Base-by-base conservation (phyloP, 1,140 invertebrate genomes). In the Ceratina calcarata region DNA sequence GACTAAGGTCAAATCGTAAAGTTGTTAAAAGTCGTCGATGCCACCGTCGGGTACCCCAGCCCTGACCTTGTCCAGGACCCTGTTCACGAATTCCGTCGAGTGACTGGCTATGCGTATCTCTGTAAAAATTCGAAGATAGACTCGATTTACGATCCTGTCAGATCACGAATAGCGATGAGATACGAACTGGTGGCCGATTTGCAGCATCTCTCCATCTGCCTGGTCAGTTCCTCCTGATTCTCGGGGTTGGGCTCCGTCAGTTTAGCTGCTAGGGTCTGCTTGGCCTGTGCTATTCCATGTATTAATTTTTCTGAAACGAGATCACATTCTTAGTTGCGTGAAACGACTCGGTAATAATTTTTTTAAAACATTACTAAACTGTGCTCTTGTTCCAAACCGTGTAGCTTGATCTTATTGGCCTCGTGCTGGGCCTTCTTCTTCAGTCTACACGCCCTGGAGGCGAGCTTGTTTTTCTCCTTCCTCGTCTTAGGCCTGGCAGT, bases 381-480 rank as follows among this genome's bases (percentile, higher is more conserved):
- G 90, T 99, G 98, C 93, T 99, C 98, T 89, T 95, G 94, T 93
- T 99, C 97, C 66, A 99, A 93, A 37, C 98, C 98, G 92, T 95
- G 97, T 3, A 99, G 93, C 94, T 99, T 99, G 53, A 99, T 95
- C 93, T 98, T 98, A 89, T 98, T 98, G 3, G 97, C 97, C 92
- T 98, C 97, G 91, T 98, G 97, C 91, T 98, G 97, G 15, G 97
- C 97, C 92, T 98, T 98, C 91, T 98, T 98, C 94, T 98, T 98
- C 80, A 98, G 93, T 70, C 98, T 95, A 92, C 98, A 99, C 49
- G 98, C 98, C 71, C 98, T 96, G 0, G 98, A 99, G 8, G 98
- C 98, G 32, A 99, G 93, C 94, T 99, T 99, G 91, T 99, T 99
- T 90, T 99, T 99, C 92, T 99, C 98, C 92, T 99, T 99, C 27